Conservation (phyloP, 2,888 invertebrate species). For the Uloborus plumipes region DNA sequence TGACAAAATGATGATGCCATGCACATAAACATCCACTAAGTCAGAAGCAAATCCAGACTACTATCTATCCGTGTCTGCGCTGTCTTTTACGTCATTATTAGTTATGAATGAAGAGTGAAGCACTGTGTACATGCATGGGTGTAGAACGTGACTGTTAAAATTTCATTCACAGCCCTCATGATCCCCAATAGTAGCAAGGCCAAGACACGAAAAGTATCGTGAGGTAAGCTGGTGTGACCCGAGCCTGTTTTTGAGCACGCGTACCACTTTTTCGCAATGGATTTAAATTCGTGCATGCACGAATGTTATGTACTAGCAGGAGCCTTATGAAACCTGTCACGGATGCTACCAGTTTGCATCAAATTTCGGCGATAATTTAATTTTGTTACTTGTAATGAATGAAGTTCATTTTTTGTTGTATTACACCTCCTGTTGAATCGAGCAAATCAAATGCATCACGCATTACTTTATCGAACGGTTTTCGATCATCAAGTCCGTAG, state of each 20-base stretch:
- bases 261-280: conserved; percentile 43
- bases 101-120: conserved; percentile 13
- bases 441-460: too few relatives aligned
- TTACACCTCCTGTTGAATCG: too few relatives aligned
- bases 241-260: conserved; percentile 54
- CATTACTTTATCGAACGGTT: too few relatives aligned
- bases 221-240: conserved; percentile 47
- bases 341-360: conserved; percentile 26
- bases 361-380: not conserved
- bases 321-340: conserved; percentile 50
- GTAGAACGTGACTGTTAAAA: conserved; percentile 53
- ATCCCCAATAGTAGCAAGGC: conserved; percentile 45
- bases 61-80: too few relatives aligned
- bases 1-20: too few relatives aligned
- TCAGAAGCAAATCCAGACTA: too few relatives aligned
- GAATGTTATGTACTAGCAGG: conserved; percentile 26
- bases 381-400: too few relatives aligned
- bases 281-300: conserved; percentile 47
- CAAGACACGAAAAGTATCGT: conserved; percentile 55
- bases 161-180: conserved; percentile 57
- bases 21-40: too few relatives aligned
- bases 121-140: conserved; percentile 26
- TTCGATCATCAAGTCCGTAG: too few relatives aligned
- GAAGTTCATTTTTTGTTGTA: too few relatives aligned
- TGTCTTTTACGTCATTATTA: conserved; percentile 14